Base-by-base conservation (phyloP, 2,888 invertebrate species). In the Tribolium freemani region DNA sequence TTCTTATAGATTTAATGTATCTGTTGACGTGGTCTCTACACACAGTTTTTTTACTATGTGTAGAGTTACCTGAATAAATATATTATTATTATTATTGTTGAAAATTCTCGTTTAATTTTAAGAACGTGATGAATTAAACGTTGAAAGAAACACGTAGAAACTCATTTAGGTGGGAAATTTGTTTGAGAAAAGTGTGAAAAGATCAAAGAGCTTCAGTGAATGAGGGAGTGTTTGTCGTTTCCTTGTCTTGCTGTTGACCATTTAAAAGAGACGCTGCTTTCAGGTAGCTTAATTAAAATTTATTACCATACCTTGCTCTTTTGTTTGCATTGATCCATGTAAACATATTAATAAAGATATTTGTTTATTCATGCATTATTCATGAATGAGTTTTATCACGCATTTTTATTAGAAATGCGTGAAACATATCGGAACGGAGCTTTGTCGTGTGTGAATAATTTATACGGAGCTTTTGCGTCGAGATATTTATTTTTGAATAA, bases 141-240 rank as follows among this genome's bases (percentile, higher is more conserved):
- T 38, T 38, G 31, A 38, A 38, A 38, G 38, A 38, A 21, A 26
- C 26, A 26, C 26, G 26, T 26, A 26, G 26, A 2, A 26, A 38
- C 38, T 38, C 38, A 38, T 38, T 38, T 38, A 9, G 38, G 38
- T 9, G 38, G 8, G 38, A 38, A 38, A 38, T 38, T 38, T 9
- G 38, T 38, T 38, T 48, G 48, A 16, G 13, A 58, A 58, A 57
- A 58, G 58, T 58, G 60, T 30, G 48, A 48, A 48, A 44, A 60
- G 60, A 60, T 60, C 60, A 60, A 60, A 60, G 60, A 45, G 45
- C 44, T 13, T 16, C 11, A 21, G 11, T 48, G 44, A 21, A 48
- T 60, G 11, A 26, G 26, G 26, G 26, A 26, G 11, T 30, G n/a
- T 46, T 30, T 48, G 16, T 46, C 5, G 46, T 10, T 46, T 46